Evolutionary conservation across 2,888 invertebrate species (phyloP).

Genomic region (Eupeodes latifasciatus): DNA sequence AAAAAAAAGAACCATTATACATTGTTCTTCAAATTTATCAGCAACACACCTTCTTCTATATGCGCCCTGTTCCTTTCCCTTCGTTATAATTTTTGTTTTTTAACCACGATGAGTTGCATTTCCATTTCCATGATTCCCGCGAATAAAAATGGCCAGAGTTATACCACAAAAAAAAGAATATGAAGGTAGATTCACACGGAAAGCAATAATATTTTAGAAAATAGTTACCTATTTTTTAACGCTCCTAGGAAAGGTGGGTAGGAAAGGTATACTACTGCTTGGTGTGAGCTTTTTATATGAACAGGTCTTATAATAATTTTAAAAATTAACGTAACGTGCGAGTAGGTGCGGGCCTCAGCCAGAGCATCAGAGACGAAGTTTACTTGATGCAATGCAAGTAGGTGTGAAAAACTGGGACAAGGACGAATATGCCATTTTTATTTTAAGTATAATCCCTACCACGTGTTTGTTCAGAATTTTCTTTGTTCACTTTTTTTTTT

Average conservation of each 20-base stretch:
- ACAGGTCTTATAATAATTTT: neutral
- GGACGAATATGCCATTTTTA: slow-evolving; percentile 52
- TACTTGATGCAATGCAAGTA: slow-evolving; percentile 33
- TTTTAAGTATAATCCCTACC: slow-evolving; percentile 20
- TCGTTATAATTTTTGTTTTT: neutral
- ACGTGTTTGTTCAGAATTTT: slow-evolving; percentile 61
- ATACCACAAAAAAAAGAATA: slow-evolving; percentile 52
- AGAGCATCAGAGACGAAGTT: neutral
- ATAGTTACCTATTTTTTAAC: slow-evolving; percentile 31
- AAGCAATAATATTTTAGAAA: slow-evolving; percentile 60
- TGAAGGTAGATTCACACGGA: slow-evolving; percentile 27
- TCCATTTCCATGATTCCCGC: slow-evolving; percentile 54
- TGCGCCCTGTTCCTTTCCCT: slow-evolving; percentile 20
- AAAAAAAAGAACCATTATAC: slow-evolving; percentile 38
- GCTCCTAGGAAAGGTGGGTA: neutral
- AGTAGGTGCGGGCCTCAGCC: neutral
- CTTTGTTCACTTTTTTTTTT: slow-evolving; percentile 43
- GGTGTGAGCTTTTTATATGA: neutral
- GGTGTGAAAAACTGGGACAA: slow-evolving; percentile 64
- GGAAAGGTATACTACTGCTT: no score
- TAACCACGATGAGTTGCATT: slow-evolving; percentile 50
- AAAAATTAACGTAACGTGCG: neutral
- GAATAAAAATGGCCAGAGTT: slow-evolving; percentile 9
- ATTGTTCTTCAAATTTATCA: slow-evolving; percentile 68
- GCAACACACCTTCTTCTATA: slow-evolving; percentile 62